Percentiles rank a stretch among this genome's conserved stretches.
Conservation (phyloP, 64 coral and sea anemone genomes). For the Pachyseris speciosa region DNA sequence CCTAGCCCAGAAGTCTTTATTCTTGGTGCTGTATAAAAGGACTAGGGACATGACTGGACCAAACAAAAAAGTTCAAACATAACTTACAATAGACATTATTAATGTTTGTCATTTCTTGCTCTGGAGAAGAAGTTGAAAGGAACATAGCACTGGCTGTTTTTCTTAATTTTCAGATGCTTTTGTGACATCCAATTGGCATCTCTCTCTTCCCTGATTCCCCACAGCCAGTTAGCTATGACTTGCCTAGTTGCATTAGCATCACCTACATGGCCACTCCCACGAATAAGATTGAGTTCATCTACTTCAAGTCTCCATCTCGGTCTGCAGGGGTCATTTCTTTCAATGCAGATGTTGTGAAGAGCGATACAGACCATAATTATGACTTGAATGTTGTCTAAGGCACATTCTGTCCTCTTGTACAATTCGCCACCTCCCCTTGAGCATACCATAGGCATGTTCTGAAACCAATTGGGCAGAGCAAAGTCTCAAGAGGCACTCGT, state of each 20-base stretch:
- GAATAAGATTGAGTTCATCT: slow-evolving; percentile 23
- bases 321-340: slow-evolving; percentile 34
- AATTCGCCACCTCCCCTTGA: slow-evolving; percentile 64
- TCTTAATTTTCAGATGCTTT: too few relatives aligned
- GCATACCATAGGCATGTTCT: slow-evolving; percentile 63
- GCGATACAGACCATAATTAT: slow-evolving; percentile 63
- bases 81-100: too few relatives aligned
- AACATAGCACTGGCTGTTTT: neutral
- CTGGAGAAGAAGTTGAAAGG: too few relatives aligned
- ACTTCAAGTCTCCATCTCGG: slow-evolving; percentile 37
- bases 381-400: neutral
- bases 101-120: too few relatives aligned
- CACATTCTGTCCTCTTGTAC: too few relatives aligned
- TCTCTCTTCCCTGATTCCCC: neutral
- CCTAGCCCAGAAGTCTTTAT: too few relatives aligned
- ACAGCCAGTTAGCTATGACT: neutral
- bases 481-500: neutral
- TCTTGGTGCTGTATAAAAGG: too few relatives aligned
- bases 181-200: neutral
- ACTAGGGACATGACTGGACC: too few relatives aligned
- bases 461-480: slow-evolving; percentile 44
- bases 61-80: too few relatives aligned
- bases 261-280: slow-evolving; percentile 6
- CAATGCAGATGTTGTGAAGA: slow-evolving; percentile 53
- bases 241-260: neutral